Conservation (phyloP, 2,797 vertebrate genomes). For the Vultur gryphus region DNA sequence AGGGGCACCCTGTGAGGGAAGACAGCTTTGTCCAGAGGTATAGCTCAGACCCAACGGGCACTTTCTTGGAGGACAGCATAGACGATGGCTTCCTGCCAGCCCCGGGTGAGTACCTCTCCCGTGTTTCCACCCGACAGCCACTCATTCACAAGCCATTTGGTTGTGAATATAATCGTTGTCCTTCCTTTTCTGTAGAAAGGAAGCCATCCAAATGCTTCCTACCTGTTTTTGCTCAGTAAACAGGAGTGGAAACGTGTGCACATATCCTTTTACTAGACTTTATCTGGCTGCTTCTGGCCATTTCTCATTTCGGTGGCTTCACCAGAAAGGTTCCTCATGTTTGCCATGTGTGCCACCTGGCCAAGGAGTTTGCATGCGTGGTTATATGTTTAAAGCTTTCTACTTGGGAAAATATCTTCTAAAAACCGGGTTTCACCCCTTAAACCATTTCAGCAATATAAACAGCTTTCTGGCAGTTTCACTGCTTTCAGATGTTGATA, state of each 20-base stretch:
- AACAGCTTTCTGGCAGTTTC: background rate
- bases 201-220: background rate
- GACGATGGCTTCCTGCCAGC: conserved; percentile 81
- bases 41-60: conserved; percentile 84
- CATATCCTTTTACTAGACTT: background rate
- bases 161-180: background rate
- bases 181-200: background rate
- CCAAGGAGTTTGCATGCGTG: fast-evolving
- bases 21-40: conserved; percentile 86
- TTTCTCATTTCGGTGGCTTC: background rate
- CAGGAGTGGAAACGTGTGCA: fast-evolving
- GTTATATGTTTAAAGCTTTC: background rate
- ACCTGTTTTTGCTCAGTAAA: background rate
- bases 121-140: background rate
- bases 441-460: background rate
- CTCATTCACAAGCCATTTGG: background rate
- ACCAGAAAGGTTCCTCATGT: background rate
- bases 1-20: conserved; percentile 82
- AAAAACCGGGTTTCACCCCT: background rate
- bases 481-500: background rate
- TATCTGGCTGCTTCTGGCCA: background rate
- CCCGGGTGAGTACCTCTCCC: conserved; percentile 78
- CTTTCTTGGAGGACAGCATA: conserved; percentile 70
- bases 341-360: background rate
- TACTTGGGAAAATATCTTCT: background rate